phyloP scores from a whole-genome alignment of 2,888 invertebrate species.

The Rhabditoides inermis region DNA sequence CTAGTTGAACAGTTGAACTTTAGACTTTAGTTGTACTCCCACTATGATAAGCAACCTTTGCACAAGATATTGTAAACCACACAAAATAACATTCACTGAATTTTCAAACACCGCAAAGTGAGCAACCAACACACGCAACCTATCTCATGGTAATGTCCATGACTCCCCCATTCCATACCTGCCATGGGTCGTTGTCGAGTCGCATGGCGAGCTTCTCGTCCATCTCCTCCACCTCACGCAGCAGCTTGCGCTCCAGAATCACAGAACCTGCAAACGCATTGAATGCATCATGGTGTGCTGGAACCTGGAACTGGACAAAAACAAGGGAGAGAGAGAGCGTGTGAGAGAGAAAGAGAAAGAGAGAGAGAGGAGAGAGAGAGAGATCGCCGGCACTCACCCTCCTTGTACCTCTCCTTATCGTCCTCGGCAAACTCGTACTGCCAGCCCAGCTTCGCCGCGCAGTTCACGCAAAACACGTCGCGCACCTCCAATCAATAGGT shows the following conservation, averaged over 20 bases:
- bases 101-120: too few relatives aligned
- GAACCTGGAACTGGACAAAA: too few relatives aligned
- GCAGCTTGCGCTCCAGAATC: conserved; percentile 22
- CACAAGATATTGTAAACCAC: too few relatives aligned
- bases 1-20: too few relatives aligned
- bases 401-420: conserved; percentile 73
- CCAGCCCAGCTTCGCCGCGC: conserved; percentile 56
- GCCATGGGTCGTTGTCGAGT: too few relatives aligned
- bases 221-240: conserved; percentile 16
- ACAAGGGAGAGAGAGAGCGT: background rate
- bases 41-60: too few relatives aligned
- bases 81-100: too few relatives aligned
- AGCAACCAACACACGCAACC: too few relatives aligned
- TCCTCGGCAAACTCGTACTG: conserved; percentile 98
- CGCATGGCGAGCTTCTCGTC: conserved; percentile 2
- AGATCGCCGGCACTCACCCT: conserved; percentile 15
- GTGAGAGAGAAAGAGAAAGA: background rate
- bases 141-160: too few relatives aligned
- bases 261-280: conserved; percentile 16
- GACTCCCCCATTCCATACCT: too few relatives aligned
- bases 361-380: background rate
- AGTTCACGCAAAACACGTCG: conserved; percentile 9
- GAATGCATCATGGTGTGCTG: background rate
- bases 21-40: too few relatives aligned
- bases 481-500: conserved; percentile 8